Evolutionary conservation across 1,140 invertebrate genomes (phyloP).

Genomic region (Drosophila novamexicana): DNA sequence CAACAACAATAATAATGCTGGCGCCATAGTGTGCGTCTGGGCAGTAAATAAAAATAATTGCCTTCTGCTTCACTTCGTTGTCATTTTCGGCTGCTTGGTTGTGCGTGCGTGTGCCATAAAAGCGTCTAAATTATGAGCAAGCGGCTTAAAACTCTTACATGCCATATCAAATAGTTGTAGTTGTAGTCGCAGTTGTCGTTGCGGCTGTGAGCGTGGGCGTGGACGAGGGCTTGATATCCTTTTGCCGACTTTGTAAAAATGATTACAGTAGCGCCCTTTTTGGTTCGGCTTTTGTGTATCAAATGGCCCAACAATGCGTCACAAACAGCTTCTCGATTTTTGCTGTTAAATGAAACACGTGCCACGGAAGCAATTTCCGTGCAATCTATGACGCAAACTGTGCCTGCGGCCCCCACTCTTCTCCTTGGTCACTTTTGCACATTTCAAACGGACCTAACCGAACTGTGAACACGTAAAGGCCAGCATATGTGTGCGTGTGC

Average conservation of each 20-base stretch:
- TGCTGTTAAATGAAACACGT: conserved; percentile 80
- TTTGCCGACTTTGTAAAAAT: conserved; percentile 59
- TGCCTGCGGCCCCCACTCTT: conserved; percentile 43
- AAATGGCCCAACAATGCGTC: conserved; percentile 62
- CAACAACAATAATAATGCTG: conserved; percentile 67
- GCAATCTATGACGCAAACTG: conserved; percentile 65
- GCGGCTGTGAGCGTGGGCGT: not conserved
- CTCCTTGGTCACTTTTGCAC: conserved; percentile 56
- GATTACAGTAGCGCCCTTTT: conserved; percentile 43
- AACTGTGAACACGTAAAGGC: conserved; percentile 20
- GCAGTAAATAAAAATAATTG: conserved; percentile 83
- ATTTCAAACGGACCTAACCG: conserved; percentile 51
- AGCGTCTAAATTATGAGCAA: conserved; percentile 68
- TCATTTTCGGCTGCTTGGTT: conserved; percentile 57
- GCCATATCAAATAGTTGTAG: conserved; percentile 42
- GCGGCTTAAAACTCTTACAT: conserved; percentile 76
- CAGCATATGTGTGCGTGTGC: conserved; percentile 9
- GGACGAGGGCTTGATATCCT: conserved; percentile 16
- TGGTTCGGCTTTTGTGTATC: conserved; percentile 35
- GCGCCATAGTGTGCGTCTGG: conserved; percentile 80
- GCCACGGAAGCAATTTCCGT: conserved; percentile 79
- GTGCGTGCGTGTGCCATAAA: conserved; percentile 63
- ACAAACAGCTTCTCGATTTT: conserved; percentile 58
- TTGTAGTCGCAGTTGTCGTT: not conserved
- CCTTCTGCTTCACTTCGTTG: conserved; percentile 80